phyloP scores from a whole-genome alignment of 2,888 invertebrate species.

The Phaedon cochleariae region DNA sequence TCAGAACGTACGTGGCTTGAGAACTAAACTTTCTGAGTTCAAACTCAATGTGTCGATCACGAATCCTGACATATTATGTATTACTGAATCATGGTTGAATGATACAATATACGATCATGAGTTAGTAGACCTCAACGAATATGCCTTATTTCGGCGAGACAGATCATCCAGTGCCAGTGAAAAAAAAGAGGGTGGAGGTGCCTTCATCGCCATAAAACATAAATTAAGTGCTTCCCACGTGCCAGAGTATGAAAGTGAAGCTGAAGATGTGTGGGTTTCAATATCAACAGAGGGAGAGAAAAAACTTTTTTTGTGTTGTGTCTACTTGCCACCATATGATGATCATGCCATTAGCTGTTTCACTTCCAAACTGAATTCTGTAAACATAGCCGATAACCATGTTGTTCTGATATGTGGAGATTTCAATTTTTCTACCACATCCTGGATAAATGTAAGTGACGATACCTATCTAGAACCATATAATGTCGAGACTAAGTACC shows the following conservation, averaged over 20 bases:
- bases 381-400: background rate
- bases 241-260: slow-evolving; percentile 12
- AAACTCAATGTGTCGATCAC: slow-evolving; percentile 15
- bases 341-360: slow-evolving; percentile 3
- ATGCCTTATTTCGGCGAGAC: slow-evolving; percentile 23
- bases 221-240: slow-evolving; percentile 3
- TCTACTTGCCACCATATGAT: slow-evolving; percentile 14
- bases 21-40: slow-evolving; percentile 16
- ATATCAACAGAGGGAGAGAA: background rate
- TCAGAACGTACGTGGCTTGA: slow-evolving; percentile 11
- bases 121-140: slow-evolving; percentile 18
- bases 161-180: slow-evolving; percentile 12
- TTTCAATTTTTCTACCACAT: background rate
- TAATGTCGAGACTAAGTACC: background rate
- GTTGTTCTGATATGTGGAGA: background rate
- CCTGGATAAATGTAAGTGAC: background rate
- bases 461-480: background rate
- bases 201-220: slow-evolving; percentile 21
- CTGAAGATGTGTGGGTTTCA: slow-evolving; percentile 15
- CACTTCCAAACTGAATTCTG: background rate
- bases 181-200: slow-evolving; percentile 20
- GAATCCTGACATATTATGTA: slow-evolving; percentile 17
- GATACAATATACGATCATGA: slow-evolving; percentile 17
- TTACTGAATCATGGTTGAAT: slow-evolving; percentile 21
- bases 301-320: slow-evolving; percentile 8